Evolutionary conservation across 2,797 vertebrate species (phyloP), one percentile per base, ranked within the genome.

Genomic region (Ceyx erithaca): DNA sequence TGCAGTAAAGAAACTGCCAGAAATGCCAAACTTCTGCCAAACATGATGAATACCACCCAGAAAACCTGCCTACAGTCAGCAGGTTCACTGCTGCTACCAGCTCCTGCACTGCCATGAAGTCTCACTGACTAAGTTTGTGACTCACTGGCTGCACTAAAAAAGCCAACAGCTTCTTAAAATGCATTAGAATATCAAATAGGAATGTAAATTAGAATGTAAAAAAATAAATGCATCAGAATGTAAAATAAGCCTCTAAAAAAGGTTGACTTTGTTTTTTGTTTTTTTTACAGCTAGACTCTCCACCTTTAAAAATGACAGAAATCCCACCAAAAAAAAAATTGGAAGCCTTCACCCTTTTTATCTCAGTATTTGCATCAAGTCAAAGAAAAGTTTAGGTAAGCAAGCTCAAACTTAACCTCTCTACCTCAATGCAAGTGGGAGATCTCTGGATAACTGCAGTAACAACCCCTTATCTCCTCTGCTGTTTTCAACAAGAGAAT

Each of bases 401-500:
- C 19, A 70, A 86, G 43, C 59, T 87, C 63, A 59, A 51, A 69
- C 26, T 18, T 78, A 35, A 76, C 31, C 25, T 89, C 77, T 96
- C 73, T 30, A 78, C 30, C 66, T 93, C 70, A 66, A 6, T 62
- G 23, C 54, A 87, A 93, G 66, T 31, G 54, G 45, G 46, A 81
- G 43, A 78, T 76, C 37, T 93, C 71, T 90, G 35, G 93, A 76
- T 48, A 91, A 90, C n/a, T 85, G 57, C 70, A 85, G 12, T 37
- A 37, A 37, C 37, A 37, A 37, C 37, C 37, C 35, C n/a, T 73
- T 45, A 40, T 26, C 5, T 87, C 25, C 52, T 88, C 43, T 72
- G 21, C 21, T 69, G 43, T 30, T 61, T 93, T 78, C 70, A 92
- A 14, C 43, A 51, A 87, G 25, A 71, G 18, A 85, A 33, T 7